Conservation (phyloP, 1,140 invertebrate genomes). For the Cepaea nemoralis region DNA sequence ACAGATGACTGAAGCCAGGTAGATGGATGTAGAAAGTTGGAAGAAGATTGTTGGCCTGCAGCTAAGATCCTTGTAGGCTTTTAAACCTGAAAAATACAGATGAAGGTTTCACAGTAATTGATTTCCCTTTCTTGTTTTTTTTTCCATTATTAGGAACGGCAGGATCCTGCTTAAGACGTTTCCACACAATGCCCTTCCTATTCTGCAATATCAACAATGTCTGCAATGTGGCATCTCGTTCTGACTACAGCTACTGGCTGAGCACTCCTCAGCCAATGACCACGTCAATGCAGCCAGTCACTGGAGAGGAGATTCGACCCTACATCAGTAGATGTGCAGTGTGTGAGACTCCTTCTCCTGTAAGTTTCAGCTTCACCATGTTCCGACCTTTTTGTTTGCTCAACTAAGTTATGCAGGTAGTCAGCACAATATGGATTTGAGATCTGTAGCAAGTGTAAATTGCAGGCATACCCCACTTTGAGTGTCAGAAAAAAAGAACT, state of each 20-base stretch:
- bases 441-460: too few species aligned
- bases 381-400: too few species aligned
- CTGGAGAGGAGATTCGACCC: conserved; percentile 55
- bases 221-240: conserved; percentile 69
- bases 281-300: conserved; percentile 66
- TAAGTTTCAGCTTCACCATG: too few species aligned
- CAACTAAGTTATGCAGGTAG: too few species aligned
- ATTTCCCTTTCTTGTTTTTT: background rate
- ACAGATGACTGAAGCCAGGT: too few species aligned
- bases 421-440: too few species aligned
- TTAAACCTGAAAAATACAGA: too few species aligned
- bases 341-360: conserved; percentile 91
- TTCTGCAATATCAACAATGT: conserved; percentile 72
- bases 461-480: too few species aligned
- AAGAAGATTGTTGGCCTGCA: too few species aligned
- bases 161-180: conserved; percentile 70
- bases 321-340: conserved; percentile 83
- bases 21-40: too few species aligned
- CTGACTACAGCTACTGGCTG: conserved; percentile 72
- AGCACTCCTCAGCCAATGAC: conserved; percentile 70
- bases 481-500: too few species aligned
- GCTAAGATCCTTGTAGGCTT: too few species aligned
- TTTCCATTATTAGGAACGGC: conserved; percentile 60
- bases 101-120: background rate
- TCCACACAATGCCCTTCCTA: conserved; percentile 72